A percentile compares a stretch with the other conserved stretches of the same genome.
Conservation (phyloP, 2,888 invertebrate genomes). For the Ganaspis brasiliensis region DNA sequence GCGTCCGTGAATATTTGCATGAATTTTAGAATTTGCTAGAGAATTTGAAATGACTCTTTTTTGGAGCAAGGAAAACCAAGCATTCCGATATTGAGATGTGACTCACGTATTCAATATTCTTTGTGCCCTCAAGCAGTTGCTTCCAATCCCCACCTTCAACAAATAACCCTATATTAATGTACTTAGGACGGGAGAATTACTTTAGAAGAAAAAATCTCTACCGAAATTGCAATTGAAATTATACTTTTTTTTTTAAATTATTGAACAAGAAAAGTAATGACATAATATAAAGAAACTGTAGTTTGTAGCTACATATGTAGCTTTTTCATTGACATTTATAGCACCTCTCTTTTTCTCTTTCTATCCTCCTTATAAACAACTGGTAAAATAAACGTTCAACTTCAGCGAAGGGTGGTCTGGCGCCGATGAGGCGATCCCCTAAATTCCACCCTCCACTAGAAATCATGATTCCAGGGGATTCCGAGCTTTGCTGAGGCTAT, state of each 20-base stretch:
- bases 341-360: neutral
- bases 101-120: conserved; percentile 77
- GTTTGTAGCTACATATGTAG: conserved; percentile 1
- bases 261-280: too few species aligned
- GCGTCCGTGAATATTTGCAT: neutral
- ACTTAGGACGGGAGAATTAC: neutral
- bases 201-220: neutral
- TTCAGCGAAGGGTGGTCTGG: conserved; percentile 50
- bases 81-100: conserved; percentile 71
- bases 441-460: conserved; percentile 59
- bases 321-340: conserved; percentile 1
- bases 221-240: neutral
- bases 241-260: neutral
- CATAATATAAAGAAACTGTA: neutral
- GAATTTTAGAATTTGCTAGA: neutral
- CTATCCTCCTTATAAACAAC: conserved; percentile 9
- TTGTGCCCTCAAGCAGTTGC: conserved; percentile 52
- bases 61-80: conserved; percentile 43
- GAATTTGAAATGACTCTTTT: conserved; percentile 24
- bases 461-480: conserved; percentile 54
- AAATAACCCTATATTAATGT: conserved; percentile 25
- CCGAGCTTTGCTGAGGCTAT: conserved; percentile 36
- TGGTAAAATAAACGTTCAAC: conserved; percentile 45
- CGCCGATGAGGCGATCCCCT: conserved; percentile 63
- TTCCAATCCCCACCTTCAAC: conserved; percentile 44